phyloP scores from a whole-genome alignment of 2,797 vertebrate genomes.

The Hydrolagus colliei region DNA sequence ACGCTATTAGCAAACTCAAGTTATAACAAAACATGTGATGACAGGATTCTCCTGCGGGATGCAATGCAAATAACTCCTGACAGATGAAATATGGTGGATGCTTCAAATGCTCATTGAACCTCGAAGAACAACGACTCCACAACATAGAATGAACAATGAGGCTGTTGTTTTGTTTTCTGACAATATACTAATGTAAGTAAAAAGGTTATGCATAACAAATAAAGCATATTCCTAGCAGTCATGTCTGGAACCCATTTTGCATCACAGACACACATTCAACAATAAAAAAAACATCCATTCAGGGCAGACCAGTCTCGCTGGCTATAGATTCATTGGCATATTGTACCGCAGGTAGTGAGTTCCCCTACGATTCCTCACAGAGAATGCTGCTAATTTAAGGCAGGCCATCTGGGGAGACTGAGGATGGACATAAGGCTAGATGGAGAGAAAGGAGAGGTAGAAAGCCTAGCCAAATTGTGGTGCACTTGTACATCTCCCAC shows the following conservation, averaged over 20 bases:
- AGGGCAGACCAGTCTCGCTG: too few relatives aligned
- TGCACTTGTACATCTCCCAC: too few relatives aligned
- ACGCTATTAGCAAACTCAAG: too few relatives aligned
- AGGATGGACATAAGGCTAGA: not conserved
- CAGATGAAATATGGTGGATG: constrained; percentile 35
- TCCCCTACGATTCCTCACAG: not conserved
- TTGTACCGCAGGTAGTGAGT: not conserved
- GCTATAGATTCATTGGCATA: not conserved
- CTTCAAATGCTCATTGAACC: not conserved
- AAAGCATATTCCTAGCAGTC: not conserved
- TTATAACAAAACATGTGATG: too few relatives aligned
- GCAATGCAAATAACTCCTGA: too few relatives aligned
- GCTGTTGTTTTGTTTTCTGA: constrained; percentile 42
- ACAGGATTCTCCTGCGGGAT: too few relatives aligned
- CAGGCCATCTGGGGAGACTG: not conserved
- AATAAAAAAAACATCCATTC: not conserved
- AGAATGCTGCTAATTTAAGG: too few relatives aligned
- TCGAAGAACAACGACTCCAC: too few relatives aligned
- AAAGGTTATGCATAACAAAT: not conserved
- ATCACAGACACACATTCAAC: not conserved
- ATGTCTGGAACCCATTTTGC: not conserved
- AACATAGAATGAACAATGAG: not conserved
- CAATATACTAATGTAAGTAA: constrained; percentile 35
- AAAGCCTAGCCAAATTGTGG: too few relatives aligned
- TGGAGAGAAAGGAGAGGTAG: not conserved